Evolutionary conservation across 1,140 invertebrate genomes (phyloP).

Genomic region (Eumeta japonica): DNA sequence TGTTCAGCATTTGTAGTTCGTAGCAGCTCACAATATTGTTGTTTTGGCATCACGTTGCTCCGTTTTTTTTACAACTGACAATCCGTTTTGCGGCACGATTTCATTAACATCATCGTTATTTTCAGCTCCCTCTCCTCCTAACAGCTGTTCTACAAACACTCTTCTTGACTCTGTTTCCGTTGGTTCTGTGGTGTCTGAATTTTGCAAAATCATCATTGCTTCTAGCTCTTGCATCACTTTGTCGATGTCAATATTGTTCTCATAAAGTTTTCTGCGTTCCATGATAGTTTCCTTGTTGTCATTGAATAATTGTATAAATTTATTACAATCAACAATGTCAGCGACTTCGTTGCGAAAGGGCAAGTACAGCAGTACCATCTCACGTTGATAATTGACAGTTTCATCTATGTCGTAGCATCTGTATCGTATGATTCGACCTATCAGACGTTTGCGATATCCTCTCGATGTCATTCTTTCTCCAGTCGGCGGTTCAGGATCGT

Average conservation of each 20-base stretch:
- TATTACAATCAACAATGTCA: conserved; percentile 29
- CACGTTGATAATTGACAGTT: conserved; percentile 32
- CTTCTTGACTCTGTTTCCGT: conserved; percentile 14
- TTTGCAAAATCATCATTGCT: conserved; percentile 24
- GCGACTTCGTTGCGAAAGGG: conserved; percentile 26
- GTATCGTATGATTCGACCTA: conserved; percentile 30
- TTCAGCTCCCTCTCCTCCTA: conserved; percentile 17
- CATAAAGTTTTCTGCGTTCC: conserved; percentile 21
- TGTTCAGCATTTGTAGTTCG: conserved; percentile 13
- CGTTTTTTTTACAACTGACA: conserved; percentile 14
- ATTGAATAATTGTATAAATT: conserved; percentile 28
- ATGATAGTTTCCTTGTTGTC: conserved; percentile 27
- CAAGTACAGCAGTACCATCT: conserved; percentile 32
- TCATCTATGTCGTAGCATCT: too few species aligned
- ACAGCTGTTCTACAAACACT: conserved; percentile 17
- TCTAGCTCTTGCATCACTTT: conserved; percentile 28
- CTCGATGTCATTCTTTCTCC: conserved; percentile 18
- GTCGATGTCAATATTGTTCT: conserved; percentile 24
- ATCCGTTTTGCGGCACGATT: conserved; percentile 12
- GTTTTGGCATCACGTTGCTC: too few species aligned
- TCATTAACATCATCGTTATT: conserved; percentile 19
- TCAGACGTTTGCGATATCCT: conserved; percentile 20
- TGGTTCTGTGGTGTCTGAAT: conserved; percentile 15
- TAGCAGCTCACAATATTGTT: conserved; percentile 15
- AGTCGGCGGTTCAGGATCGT: conserved; percentile 17